Evolutionary conservation across 2,113 vertebrate species (phyloP), one percentile per base, ranked within the genome.

Genomic region (Apeltes quadracus): DNA sequence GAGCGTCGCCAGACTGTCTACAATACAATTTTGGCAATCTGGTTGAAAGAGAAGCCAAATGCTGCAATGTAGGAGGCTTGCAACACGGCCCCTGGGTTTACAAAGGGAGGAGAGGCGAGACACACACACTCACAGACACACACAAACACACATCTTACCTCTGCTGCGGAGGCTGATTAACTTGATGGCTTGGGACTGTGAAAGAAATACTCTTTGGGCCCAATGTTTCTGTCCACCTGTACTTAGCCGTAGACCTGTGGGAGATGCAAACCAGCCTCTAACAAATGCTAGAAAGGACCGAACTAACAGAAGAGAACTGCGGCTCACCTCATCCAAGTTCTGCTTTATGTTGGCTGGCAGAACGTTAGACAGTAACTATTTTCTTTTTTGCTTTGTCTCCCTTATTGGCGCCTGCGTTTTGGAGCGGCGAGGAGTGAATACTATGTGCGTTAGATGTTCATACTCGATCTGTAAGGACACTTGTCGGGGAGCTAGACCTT

Each of bases 71-170:
- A 72, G 74, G 79, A 8, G 1, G 63, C 56, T 58, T 69, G 71
- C 38, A 81, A 69, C 57, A 38, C 55, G 12, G 36, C 36, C 25
- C 51, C 72, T 25, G 66, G 67, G 75, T 83, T 71, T 69, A 53
- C 32, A 18, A 63, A 72, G 32, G 62, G 69, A 76, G 72, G 65
- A 59, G 79, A 81, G 63, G 73, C 80, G 68, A 80, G 61, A 79
- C 71, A 81, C 74, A 85, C 39, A 46, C 61, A 22, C 9, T 29
- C 78, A 61, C 29, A n/a, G n/a, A 29, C 32, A 34, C 32, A 79
- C 73, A 81, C 74, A 85, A 23, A 46, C 61, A 22, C 4, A 54
- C 78, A 61, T 68, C 77, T 83, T 84, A 87, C 86, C 88, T 87
- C 87, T 89, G 38, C 78, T 18, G 59, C 32, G 55, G 79, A 84